Evolutionary conservation across 2,888 invertebrate species (phyloP).

Genomic region (Campoletis raptor): DNA sequence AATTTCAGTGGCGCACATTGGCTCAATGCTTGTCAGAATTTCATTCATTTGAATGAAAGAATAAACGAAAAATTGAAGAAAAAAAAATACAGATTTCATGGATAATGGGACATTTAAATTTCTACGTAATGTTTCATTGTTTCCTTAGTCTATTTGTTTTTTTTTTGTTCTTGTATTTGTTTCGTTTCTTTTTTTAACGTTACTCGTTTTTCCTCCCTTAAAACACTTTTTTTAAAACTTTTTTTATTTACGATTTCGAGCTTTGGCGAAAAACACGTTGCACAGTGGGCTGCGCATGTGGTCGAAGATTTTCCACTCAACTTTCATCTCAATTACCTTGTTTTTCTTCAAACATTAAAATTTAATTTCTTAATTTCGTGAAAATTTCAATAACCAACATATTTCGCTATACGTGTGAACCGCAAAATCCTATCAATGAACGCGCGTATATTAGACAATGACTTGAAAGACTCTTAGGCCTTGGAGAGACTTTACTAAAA

Average conservation of each 20-base stretch:
- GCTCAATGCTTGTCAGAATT: conserved; percentile 70
- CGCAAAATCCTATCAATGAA: conserved; percentile 29
- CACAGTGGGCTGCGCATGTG: not conserved
- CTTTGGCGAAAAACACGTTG: conserved; percentile 41
- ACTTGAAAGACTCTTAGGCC: conserved; percentile 56
- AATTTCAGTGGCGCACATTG: conserved; percentile 63
- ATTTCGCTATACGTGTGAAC: conserved; percentile 14
- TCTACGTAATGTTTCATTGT: conserved; percentile 65
- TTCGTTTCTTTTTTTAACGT: conserved; percentile 40
- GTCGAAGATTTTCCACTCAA: conserved; percentile 12
- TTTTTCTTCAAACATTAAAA: not conserved
- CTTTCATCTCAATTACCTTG: conserved; percentile 7
- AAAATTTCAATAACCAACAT: conserved; percentile 36
- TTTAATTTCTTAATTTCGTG: conserved; percentile 1
- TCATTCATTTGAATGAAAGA: conserved; percentile 31
- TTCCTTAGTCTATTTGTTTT: conserved; percentile 27
- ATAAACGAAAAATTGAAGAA: conserved; percentile 18
- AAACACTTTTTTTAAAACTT: conserved; percentile 23
- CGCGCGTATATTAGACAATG: conserved; percentile 40
- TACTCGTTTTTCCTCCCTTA: conserved; percentile 19
- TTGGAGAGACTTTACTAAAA: conserved; percentile 27
- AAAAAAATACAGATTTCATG: conserved; percentile 67
- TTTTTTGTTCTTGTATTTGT: conserved; percentile 55
- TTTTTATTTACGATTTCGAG: conserved; percentile 36
- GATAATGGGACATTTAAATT: conserved; percentile 70